Evolutionary conservation across 2,888 invertebrate genomes (phyloP).

Genomic region (Teleogryllus oceanicus): DNA sequence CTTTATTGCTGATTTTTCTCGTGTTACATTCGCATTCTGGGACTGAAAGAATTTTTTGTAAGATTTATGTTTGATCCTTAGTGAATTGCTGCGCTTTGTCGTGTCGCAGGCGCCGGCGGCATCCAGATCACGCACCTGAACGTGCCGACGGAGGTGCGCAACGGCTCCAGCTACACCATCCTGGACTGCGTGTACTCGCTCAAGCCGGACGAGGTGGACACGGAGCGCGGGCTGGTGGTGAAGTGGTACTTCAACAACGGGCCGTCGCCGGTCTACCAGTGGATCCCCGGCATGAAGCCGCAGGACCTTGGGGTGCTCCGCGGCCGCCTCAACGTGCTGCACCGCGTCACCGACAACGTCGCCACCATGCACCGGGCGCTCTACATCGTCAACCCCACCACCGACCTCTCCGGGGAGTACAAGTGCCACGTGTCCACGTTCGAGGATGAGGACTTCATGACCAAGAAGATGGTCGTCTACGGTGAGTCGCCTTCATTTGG

Average conservation of each 20-base stretch:
- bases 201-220: constrained; percentile 53
- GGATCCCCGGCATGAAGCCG: constrained; percentile 69
- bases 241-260: constrained; percentile 71
- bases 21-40: too few species aligned
- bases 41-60: too few species aligned
- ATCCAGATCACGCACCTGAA: constrained; percentile 59
- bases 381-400: constrained; percentile 63
- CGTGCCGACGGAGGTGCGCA: constrained; percentile 59
- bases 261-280: constrained; percentile 70
- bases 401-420: constrained; percentile 69
- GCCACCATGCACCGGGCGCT: constrained; percentile 68
- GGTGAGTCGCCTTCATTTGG: constrained; percentile 50
- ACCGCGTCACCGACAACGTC: constrained; percentile 62
- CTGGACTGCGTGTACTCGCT: constrained; percentile 70
- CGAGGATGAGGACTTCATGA: constrained; percentile 62
- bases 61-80: too few species aligned
- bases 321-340: constrained; percentile 60
- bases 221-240: constrained; percentile 63
- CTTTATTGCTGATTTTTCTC: too few species aligned
- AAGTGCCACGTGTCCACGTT: constrained; percentile 71
- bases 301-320: constrained; percentile 59
- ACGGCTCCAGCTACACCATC: constrained; percentile 58
- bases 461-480: constrained; percentile 63
- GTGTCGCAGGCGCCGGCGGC: constrained; percentile 53
- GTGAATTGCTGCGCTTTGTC: too few species aligned